Evolutionary conservation across 2,113 vertebrate genomes (phyloP).

Genomic region (Tychaedon coryphoeus): DNA sequence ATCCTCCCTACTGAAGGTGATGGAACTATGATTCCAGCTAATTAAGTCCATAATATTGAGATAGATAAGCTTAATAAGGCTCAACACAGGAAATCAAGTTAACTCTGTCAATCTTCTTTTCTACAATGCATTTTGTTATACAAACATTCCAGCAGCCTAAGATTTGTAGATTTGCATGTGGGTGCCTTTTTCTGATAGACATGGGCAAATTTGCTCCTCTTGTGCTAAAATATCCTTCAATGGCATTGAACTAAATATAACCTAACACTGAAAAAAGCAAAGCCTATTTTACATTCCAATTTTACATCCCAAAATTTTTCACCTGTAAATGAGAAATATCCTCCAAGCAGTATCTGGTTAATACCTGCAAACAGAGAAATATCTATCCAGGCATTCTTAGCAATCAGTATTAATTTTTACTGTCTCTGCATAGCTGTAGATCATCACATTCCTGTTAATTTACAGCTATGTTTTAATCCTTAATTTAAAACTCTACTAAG

Average conservation of each 20-base stretch:
- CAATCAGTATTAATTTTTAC: constrained; percentile 1
- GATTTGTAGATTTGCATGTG: neutral
- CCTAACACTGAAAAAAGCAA: neutral
- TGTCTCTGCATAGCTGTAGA: neutral
- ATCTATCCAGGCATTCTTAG: neutral
- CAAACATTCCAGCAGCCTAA: neutral
- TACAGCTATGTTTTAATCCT: neutral
- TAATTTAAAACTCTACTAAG: constrained; percentile 13
- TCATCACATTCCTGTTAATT: constrained; percentile 23
- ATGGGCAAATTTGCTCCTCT: neutral
- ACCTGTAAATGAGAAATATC: neutral
- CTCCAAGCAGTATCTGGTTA: neutral
- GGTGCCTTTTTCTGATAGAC: neutral
- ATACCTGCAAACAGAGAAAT: neutral
- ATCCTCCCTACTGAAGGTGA: constrained; percentile 47
- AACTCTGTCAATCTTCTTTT: constrained; percentile 44
- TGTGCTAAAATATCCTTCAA: neutral
- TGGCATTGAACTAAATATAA: neutral
- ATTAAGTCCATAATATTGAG: constrained; percentile 53
- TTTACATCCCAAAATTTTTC: neutral
- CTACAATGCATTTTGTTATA: constrained; percentile 20
- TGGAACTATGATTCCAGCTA: constrained; percentile 54
- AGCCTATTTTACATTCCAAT: neutral
- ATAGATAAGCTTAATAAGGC: constrained; percentile 48
- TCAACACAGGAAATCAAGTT: constrained; percentile 34